Evolutionary conservation across 1,140 invertebrate species (phyloP).

Genomic region (fruit fly (Drosophila melanogaster)): Release_6_plus_ISO1_MT NT_033777.3:8108001-8108500

Average conservation of each 20-base stretch:
- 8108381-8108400: conserved; percentile 46
- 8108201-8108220: conserved; percentile 43
- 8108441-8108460: conserved; percentile 6
- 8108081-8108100: conserved; percentile 73
- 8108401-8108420: conserved; percentile 11
- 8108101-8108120: conserved; percentile 23
- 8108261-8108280: conserved; percentile 86
- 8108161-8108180: conserved; percentile 34
- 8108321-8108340: conserved; percentile 84
- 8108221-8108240: conserved; percentile 88
- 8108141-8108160: conserved; percentile 42
- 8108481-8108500: too few relatives aligned
- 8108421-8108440: conserved; percentile 16
- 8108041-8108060: conserved; percentile 46
- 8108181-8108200: conserved; percentile 21
- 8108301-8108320: conserved; percentile 60
- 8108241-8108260: conserved; percentile 87
- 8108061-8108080: conserved; percentile 54
- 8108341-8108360: conserved; percentile 83
- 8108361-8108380: conserved; percentile 84
- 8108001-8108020: conserved; percentile 82
- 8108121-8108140: conserved; percentile 70
- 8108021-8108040: conserved; percentile 67
- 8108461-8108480: conserved; percentile 11
- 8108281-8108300: conserved; percentile 74